phyloP scores from a whole-genome alignment of 1,140 invertebrate genomes.

The Drosophila teissieri region DNA sequence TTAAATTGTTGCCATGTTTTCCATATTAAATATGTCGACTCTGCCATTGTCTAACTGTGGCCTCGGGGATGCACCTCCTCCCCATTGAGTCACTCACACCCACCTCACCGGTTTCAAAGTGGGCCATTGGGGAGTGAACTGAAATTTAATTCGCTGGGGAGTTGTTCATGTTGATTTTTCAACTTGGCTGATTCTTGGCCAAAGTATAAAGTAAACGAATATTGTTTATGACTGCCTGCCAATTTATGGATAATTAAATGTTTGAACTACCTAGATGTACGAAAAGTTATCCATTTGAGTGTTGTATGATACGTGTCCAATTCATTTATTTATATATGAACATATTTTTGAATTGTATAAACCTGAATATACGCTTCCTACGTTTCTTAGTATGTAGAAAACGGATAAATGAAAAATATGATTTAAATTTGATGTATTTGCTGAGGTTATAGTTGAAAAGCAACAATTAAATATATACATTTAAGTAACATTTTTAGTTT shows the following conservation, averaged over 20 bases:
- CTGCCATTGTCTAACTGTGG: conserved; percentile 42
- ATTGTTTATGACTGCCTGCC: conserved; percentile 30
- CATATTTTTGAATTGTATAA: not conserved
- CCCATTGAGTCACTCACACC: not conserved
- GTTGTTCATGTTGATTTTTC: conserved; percentile 53
- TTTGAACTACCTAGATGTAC: conserved; percentile 28
- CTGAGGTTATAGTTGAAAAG: too few relatives aligned
- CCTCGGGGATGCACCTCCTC: conserved; percentile 12
- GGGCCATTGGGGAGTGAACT: conserved; percentile 40
- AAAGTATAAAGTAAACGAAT: conserved; percentile 46
- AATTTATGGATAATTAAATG: conserved; percentile 38
- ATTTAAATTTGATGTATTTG: too few relatives aligned
- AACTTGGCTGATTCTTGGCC: conserved; percentile 53
- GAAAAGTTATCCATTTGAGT: conserved; percentile 9
- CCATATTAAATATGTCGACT: conserved; percentile 49
- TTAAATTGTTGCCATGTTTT: conserved; percentile 51
- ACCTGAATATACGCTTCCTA: too few relatives aligned
- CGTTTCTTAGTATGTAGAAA: too few relatives aligned
- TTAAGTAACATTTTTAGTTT: too few relatives aligned
- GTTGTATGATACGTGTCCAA: not conserved
- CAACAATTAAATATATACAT: too few relatives aligned
- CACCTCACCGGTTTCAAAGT: not conserved
- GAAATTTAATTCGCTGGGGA: conserved; percentile 38
- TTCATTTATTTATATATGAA: not conserved
- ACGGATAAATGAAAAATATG: too few relatives aligned